These are phyloP conservation scores for Clunio marinus DNA, from an alignment of 2,888 invertebrate genomes.

Conservation along the genomic window DNA sequence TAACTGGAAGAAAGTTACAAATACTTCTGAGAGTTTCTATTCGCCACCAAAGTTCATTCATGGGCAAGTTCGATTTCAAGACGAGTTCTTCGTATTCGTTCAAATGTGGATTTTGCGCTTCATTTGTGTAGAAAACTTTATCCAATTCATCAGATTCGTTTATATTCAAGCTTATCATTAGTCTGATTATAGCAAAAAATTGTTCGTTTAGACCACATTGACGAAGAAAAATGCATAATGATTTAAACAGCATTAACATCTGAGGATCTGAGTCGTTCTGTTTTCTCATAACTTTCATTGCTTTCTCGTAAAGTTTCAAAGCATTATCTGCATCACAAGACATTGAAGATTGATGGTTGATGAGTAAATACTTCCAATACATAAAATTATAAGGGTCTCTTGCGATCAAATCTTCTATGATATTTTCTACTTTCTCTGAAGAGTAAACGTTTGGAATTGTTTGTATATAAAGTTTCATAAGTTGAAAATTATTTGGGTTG, in stretches of 20 bases:
- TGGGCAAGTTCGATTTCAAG: conserved; percentile 62
- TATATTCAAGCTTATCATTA: conserved; percentile 65
- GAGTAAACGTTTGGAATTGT: conserved; percentile 54
- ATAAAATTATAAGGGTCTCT: conserved; percentile 45
- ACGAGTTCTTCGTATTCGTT: conserved; percentile 61
- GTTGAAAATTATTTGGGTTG: conserved; percentile 55
- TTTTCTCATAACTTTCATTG: conserved; percentile 48
- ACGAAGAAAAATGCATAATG: conserved; percentile 56
- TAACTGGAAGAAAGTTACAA: conserved; percentile 62
- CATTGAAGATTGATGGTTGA: conserved; percentile 54
- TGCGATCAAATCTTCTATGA: conserved; percentile 52
- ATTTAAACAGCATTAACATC: conserved; percentile 49
- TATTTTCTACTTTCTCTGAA: conserved; percentile 56
- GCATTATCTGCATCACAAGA: conserved; percentile 59
- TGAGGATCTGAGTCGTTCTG: conserved; percentile 42
- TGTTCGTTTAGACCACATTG: conserved; percentile 73
- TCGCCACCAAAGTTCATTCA: conserved; percentile 69
- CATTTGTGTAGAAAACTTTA: conserved; percentile 44
- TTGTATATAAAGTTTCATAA: conserved; percentile 51
- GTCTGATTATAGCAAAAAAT: conserved; percentile 65
- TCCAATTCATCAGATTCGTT: conserved; percentile 45
- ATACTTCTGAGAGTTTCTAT: conserved; percentile 69
- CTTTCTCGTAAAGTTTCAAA: conserved; percentile 54
- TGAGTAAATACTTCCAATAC: conserved; percentile 7
- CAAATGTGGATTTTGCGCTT: conserved; percentile 46